Percentiles rank a stretch among this genome's conserved stretches.
Conservation (phyloP, 2,888 invertebrate species). For the Mesorhabditis sp. region DNA sequence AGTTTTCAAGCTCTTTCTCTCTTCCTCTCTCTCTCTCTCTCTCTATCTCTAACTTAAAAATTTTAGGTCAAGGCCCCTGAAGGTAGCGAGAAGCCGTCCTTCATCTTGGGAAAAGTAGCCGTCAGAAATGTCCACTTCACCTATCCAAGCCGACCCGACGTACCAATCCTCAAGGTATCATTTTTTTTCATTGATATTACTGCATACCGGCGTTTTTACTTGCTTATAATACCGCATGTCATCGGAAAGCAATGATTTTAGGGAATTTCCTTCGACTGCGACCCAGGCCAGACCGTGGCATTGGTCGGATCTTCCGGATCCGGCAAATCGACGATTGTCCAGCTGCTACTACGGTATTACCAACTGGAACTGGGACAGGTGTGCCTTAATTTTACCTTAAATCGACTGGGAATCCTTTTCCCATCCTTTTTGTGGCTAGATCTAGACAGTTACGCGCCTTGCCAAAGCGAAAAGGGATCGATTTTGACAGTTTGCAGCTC, state of each 20-base stretch:
- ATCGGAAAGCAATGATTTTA: neutral
- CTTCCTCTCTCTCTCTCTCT: too few relatives aligned
- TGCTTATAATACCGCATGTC: neutral
- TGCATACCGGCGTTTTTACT: neutral
- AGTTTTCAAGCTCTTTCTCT: neutral
- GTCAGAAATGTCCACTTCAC: conserved; percentile 71
- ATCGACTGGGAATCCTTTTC: too few relatives aligned
- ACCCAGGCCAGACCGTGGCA: conserved; percentile 52
- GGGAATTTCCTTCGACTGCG: neutral
- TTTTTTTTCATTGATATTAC: too few relatives aligned
- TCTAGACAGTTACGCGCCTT: too few relatives aligned
- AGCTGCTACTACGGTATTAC: conserved; percentile 60
- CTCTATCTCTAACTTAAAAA: neutral
- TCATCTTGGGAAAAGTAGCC: conserved; percentile 67
- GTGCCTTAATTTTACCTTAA: neutral
- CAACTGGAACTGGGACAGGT: conserved; percentile 55
- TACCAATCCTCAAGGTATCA: conserved; percentile 64
- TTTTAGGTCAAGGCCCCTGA: conserved; percentile 37
- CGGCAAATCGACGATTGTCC: conserved; percentile 60
- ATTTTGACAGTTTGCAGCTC: too few relatives aligned
- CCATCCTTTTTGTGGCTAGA: too few relatives aligned
- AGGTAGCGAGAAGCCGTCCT: conserved; percentile 60
- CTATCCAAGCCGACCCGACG: conserved; percentile 75
- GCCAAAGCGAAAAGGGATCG: too few relatives aligned
- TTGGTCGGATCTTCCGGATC: conserved; percentile 60